phyloP scores from a whole-genome alignment of 1,140 invertebrate species.

The Drosophila mauritiana region DNA sequence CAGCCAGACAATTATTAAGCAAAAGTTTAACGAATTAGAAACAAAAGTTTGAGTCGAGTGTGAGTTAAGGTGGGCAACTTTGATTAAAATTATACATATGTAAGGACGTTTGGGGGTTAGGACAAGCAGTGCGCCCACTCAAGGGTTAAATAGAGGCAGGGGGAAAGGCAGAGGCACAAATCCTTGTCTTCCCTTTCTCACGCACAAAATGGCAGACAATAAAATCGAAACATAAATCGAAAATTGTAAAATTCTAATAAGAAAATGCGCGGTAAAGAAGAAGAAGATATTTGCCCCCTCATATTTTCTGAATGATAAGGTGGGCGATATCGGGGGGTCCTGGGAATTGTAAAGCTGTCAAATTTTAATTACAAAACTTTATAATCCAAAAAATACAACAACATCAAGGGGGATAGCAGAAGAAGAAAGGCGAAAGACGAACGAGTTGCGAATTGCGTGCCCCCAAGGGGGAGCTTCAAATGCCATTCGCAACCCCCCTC shows the following conservation, averaged over 20 bases:
- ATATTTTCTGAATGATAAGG: neutral
- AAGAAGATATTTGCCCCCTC: conserved; percentile 36
- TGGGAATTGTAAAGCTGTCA: conserved; percentile 83
- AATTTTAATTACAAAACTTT: conserved; percentile 84
- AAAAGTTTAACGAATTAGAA: conserved; percentile 83
- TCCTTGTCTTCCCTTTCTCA: neutral
- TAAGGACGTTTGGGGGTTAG: neutral
- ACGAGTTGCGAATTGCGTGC: conserved; percentile 32
- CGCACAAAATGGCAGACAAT: conserved; percentile 63
- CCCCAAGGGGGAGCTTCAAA: conserved; percentile 10
- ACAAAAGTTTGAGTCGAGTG: conserved; percentile 41
- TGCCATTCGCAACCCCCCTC: no score
- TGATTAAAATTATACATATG: conserved; percentile 53
- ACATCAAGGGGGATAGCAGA: neutral
- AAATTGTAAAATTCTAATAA: conserved; percentile 79
- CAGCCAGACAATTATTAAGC: conserved; percentile 78
- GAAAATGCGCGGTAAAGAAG: conserved; percentile 43
- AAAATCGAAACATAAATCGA: conserved; percentile 82
- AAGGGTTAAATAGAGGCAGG: conserved; percentile 13
- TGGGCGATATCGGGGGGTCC: conserved; percentile 12
- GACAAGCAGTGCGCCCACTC: neutral
- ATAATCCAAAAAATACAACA: conserved; percentile 82
- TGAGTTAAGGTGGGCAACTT: conserved; percentile 27
- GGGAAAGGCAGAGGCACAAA: neutral
- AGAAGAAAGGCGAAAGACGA: conserved; percentile 9